Base-by-base conservation (phyloP, 2,888 invertebrate genomes). In the Hydropsyche betteni region DNA sequence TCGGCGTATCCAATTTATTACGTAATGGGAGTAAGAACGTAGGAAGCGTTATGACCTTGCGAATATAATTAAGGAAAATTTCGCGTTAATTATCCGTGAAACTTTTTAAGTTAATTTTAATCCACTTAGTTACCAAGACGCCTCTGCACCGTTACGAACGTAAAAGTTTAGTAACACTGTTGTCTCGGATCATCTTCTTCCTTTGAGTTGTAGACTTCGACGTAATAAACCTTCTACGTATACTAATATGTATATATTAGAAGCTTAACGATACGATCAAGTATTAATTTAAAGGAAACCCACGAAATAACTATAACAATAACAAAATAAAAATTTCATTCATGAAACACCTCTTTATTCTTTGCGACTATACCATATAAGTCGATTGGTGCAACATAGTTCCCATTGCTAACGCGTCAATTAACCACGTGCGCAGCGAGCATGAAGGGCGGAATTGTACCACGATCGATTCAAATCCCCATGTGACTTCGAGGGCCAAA, bases 41-140 rank as follows among this genome's bases (percentile, higher is more conserved):
- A 36, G 36, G 64, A 64, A 64, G 36, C 64, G 64, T 64, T 64
- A 64, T 64, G 64, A 64, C 64, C 64, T 64, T 64, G 64, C 64
- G 64, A 64, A 64, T 64, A 64, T 36, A 64, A 64, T 64, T 64
- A 64, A 64, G 64, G 64, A 64, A 64, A 64, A 64, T 64, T 64
- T 64, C 34, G 64, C 64, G 64, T 64, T 64, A 64, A 64, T 64
- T 64, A 64, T 64, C 64, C 64, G 64, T 64, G 36, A 64, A 64
- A 64, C 36, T 64, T 64, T 64, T 64, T 64, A 64, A 64, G 64
- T 64, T 64, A 64, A 64, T 64, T 64, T 64, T 64, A 64, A 64
- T 64, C 64, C 64, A 64, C 64, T 64, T 64, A 64, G 36, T 36
- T 64, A 36, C 34, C 64, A 36, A 64, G 64, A 64, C 36, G 36